phyloP scores from a whole-genome alignment of 2,113 vertebrate genomes.

The Cyrtonyx montezumae region DNA sequence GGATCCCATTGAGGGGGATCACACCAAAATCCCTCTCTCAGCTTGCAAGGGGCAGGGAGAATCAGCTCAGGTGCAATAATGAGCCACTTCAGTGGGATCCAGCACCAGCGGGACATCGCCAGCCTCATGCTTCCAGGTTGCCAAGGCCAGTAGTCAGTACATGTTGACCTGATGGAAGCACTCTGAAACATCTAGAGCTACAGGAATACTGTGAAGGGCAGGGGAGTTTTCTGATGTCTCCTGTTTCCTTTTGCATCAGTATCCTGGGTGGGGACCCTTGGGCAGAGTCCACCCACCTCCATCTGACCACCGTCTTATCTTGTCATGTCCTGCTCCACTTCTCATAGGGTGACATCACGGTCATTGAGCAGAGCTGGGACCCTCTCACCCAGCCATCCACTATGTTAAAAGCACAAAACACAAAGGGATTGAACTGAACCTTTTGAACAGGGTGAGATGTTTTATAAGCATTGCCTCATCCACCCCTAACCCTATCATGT shows the following conservation, averaged over 20 bases:
- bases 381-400: neutral
- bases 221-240: neutral
- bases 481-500: neutral
- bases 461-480: constrained; percentile 43
- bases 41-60: neutral
- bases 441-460: constrained; percentile 70
- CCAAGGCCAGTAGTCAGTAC: constrained; percentile 19
- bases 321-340: neutral
- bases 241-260: neutral
- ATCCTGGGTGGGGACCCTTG: neutral
- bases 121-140: neutral
- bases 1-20: constrained; percentile 27
- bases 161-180: neutral
- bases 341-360: neutral
- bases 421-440: constrained; percentile 52
- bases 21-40: neutral
- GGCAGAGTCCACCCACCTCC: neutral
- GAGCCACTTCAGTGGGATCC: constrained; percentile 50
- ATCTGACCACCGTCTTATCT: rapidly evolving
- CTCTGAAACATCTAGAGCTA: neutral
- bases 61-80: constrained; percentile 47
- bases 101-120: neutral
- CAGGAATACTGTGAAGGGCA: neutral
- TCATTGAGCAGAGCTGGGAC: neutral
- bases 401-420: constrained; percentile 67